Percentiles rank a stretch among this genome's conserved stretches.
These are phyloP conservation scores for Poliocrania exsul DNA, from an alignment of 2,797 vertebrate genomes.

Conservation along the genomic window DNA sequence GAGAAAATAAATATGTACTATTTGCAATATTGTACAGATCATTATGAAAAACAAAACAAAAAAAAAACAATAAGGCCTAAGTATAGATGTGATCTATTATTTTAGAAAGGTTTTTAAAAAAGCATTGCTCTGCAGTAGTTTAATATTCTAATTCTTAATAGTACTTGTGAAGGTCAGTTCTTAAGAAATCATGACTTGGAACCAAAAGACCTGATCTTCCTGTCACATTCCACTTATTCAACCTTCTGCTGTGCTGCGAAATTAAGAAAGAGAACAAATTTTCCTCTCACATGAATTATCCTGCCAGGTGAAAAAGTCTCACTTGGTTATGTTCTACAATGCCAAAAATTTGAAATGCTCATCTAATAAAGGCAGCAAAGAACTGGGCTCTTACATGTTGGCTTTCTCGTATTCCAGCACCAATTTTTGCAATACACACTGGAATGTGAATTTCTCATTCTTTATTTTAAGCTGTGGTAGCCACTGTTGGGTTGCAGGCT, in stretches of 20 bases:
- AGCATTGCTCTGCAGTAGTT: neutral
- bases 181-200: neutral
- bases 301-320: neutral
- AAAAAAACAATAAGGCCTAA: neutral
- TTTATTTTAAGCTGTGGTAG: neutral
- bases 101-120: slow-evolving; percentile 36
- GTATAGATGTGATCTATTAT: slow-evolving; percentile 3
- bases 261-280: neutral
- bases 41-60: slow-evolving; percentile 17
- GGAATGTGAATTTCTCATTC: neutral
- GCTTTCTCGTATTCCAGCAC: neutral
- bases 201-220: slow-evolving; percentile 3
- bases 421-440: neutral
- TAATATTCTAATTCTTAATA: neutral
- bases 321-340: neutral
- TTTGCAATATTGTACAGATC: neutral
- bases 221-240: neutral
- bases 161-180: neutral
- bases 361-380: neutral
- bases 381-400: neutral
- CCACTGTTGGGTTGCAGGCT: neutral
- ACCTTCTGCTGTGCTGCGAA: neutral
- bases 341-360: neutral
- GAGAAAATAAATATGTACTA: slow-evolving; percentile 11
- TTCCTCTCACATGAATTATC: neutral